These are phyloP conservation scores for Hemicordylus capensis DNA, from an alignment of 2,113 vertebrate genomes.

Conservation along the genomic window DNA sequence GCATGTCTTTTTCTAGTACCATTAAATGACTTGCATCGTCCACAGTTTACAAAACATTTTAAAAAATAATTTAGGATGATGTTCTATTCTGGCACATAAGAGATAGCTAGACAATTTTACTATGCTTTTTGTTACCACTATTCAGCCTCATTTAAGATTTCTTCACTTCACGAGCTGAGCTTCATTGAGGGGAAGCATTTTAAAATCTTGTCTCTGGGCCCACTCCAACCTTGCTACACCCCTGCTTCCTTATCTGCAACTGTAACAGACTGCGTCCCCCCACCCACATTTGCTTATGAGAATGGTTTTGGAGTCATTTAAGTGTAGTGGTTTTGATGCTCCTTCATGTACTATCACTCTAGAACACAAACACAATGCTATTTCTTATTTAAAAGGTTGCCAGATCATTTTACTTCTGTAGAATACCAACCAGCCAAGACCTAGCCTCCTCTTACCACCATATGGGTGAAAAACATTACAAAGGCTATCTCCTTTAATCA, in stretches of 20 bases:
- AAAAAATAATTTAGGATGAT: too few species aligned
- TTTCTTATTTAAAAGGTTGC: not conserved
- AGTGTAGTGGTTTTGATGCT: not conserved
- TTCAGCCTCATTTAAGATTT: too few species aligned
- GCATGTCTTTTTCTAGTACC: too few species aligned
- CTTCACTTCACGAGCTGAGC: too few species aligned
- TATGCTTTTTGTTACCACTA: too few species aligned
- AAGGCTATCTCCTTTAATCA: not conserved
- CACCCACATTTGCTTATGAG: not conserved
- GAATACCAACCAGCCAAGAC: not conserved
- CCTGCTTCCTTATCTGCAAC: constrained; percentile 4
- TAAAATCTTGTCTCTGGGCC: too few species aligned
- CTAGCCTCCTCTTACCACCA: not conserved
- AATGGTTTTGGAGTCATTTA: not conserved
- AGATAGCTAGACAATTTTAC: too few species aligned
- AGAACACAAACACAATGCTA: not conserved
- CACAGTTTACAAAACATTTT: too few species aligned
- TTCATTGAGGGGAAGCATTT: too few species aligned
- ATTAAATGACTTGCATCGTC: too few species aligned
- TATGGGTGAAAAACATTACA: not conserved
- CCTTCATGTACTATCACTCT: not conserved
- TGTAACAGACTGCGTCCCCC: not conserved
- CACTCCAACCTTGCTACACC: too few species aligned
- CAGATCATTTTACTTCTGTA: not conserved
- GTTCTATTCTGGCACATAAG: too few species aligned